Conservation (phyloP, 2,888 invertebrate species). For the Chrysolina haemoptera region DNA sequence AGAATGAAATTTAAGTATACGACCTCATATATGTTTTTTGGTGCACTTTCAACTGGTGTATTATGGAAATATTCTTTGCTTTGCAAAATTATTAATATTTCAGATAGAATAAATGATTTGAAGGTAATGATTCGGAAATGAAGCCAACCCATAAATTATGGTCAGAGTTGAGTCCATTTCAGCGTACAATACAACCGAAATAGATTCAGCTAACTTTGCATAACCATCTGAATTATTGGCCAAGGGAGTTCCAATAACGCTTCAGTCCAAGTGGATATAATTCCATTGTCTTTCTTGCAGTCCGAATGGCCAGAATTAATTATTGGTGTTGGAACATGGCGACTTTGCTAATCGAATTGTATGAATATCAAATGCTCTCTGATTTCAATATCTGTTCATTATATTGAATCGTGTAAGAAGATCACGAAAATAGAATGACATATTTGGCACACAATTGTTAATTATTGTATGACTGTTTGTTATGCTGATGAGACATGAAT, state of each 20-base stretch:
- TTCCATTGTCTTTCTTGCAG: slow-evolving; percentile 36
- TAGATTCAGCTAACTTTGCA: slow-evolving; percentile 34
- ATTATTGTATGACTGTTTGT: no score
- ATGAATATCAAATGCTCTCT: slow-evolving; percentile 35
- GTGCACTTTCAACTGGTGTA: neutral
- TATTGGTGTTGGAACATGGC: slow-evolving; percentile 27
- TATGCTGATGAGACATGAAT: no score
- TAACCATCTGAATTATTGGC: slow-evolving; percentile 43
- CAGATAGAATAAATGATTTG: neutral
- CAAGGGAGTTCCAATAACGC: slow-evolving; percentile 40
- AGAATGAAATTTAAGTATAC: no score
- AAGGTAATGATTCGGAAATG: neutral
- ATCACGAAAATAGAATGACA: no score
- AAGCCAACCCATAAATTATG: no score
- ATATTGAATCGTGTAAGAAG: no score
- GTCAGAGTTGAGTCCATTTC: slow-evolving; percentile 21
- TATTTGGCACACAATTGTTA: no score
- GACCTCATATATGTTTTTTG: neutral
- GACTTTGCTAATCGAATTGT: slow-evolving; percentile 23
- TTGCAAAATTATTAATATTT: neutral
- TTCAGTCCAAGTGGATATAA: slow-evolving; percentile 33
- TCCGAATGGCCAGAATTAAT: slow-evolving; percentile 37
- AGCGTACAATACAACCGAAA: slow-evolving; percentile 19
- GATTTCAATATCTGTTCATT: neutral
- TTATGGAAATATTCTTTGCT: neutral